These are phyloP conservation scores for Colostygia pectinataria DNA, from an alignment of 2,888 invertebrate genomes.

Conservation along the genomic window DNA sequence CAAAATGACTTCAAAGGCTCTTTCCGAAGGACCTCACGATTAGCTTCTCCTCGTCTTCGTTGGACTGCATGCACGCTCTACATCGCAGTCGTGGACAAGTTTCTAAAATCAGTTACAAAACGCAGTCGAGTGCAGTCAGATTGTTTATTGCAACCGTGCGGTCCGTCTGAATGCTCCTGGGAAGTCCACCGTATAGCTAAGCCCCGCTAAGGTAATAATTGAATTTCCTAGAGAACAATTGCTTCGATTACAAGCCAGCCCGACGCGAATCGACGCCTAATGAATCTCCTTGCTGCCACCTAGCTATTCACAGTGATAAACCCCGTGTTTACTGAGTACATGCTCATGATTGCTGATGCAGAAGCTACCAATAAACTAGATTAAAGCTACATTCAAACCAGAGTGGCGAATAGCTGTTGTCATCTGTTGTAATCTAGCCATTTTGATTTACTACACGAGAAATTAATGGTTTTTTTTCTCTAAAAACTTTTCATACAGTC, in stretches of 20 bases:
- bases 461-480: too few species aligned
- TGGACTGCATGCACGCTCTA: too few species aligned
- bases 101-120: too few species aligned
- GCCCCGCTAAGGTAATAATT: constrained; percentile 64
- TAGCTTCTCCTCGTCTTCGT: too few species aligned
- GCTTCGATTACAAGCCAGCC: constrained; percentile 76
- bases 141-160: background rate
- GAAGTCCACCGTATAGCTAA: constrained; percentile 20
- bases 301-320: constrained; percentile 80
- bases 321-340: constrained; percentile 77
- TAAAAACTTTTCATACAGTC: too few species aligned
- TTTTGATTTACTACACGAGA: too few species aligned
- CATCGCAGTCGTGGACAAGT: too few species aligned
- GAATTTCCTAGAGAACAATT: constrained; percentile 81
- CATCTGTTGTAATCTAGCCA: too few species aligned
- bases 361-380: constrained; percentile 78
- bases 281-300: constrained; percentile 80
- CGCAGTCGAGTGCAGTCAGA: background rate
- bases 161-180: constrained; percentile 1
- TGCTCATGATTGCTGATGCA: constrained; percentile 81
- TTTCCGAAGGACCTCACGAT: background rate
- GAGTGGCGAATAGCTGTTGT: too few species aligned
- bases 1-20: constrained; percentile 4
- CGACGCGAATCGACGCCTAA: constrained; percentile 79
- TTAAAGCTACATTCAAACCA: constrained; percentile 35